Conservation (phyloP, 2,888 invertebrate species). For the Epinotia ramella region DNA sequence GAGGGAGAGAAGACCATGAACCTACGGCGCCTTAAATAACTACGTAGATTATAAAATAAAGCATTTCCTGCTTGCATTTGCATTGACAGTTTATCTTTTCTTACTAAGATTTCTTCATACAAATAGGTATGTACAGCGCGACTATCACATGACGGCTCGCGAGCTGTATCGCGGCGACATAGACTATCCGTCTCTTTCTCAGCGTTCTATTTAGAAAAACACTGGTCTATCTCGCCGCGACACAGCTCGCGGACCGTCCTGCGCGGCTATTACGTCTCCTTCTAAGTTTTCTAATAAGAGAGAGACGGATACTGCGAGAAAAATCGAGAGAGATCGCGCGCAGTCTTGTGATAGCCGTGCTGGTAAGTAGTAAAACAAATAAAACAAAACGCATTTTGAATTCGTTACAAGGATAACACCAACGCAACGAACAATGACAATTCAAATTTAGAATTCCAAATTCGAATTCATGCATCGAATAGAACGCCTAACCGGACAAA, state of each 20-base stretch:
- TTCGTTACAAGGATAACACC: constrained; percentile 39
- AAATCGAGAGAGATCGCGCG: too few relatives aligned
- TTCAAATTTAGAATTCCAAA: constrained; percentile 58
- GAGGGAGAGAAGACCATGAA: too few relatives aligned
- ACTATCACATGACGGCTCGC: too few relatives aligned
- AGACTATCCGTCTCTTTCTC: too few relatives aligned
- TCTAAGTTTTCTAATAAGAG: too few relatives aligned
- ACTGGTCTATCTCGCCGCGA: too few relatives aligned
- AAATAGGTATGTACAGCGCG: neutral
- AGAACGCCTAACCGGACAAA: constrained; percentile 73
- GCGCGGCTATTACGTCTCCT: too few relatives aligned
- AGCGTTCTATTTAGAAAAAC: too few relatives aligned
- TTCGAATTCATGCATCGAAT: constrained; percentile 31
- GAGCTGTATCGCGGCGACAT: too few relatives aligned
- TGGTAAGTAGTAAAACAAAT: constrained; percentile 1
- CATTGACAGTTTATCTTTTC: neutral
- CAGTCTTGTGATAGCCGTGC: neutral
- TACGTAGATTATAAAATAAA: neutral
- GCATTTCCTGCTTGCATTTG: neutral
- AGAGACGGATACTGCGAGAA: too few relatives aligned
- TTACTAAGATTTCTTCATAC: neutral
- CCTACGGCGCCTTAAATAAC: too few relatives aligned
- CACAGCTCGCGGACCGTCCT: too few relatives aligned
- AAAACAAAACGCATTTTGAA: constrained; percentile 17
- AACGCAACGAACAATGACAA: constrained; percentile 48